Percentiles rank a stretch among this genome's conserved stretches.
These are phyloP conservation scores for Strix aluco DNA, from an alignment of 2,113 vertebrate species.

Conservation along the genomic window DNA sequence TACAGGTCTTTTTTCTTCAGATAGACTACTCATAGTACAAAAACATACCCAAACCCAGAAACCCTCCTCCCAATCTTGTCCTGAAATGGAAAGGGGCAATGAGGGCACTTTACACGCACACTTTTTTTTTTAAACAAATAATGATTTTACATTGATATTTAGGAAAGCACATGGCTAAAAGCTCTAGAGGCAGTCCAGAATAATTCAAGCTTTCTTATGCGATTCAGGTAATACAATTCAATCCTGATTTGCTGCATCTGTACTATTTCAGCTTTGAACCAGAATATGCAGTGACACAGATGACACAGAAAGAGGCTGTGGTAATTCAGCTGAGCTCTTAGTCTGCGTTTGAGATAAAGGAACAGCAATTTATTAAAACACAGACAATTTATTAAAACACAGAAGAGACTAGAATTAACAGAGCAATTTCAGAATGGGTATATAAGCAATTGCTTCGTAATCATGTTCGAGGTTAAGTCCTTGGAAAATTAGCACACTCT, in stretches of 20 bases:
- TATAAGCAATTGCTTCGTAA: slow-evolving; percentile 13
- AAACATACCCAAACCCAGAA: background rate
- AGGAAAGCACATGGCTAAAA: background rate
- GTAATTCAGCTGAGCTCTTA: slow-evolving; percentile 16
- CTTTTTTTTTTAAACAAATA: background rate
- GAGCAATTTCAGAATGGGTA: slow-evolving; percentile 23
- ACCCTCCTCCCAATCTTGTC: background rate
- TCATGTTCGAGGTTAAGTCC: slow-evolving; percentile 16
- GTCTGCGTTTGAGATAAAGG: background rate
- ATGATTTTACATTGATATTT: background rate
- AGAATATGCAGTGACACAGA: background rate
- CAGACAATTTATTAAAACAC: slow-evolving; percentile 40
- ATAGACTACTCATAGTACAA: background rate
- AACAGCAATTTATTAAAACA: slow-evolving; percentile 39
- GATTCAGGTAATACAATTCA: background rate
- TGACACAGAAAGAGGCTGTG: background rate
- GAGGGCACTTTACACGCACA: background rate
- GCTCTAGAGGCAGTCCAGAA: background rate
- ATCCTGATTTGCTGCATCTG: background rate
- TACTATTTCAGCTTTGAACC: background rate
- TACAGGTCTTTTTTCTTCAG: background rate
- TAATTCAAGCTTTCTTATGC: background rate
- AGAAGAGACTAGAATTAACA: slow-evolving; percentile 13
- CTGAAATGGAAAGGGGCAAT: background rate
- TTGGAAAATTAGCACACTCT: slow-evolving; percentile 11